Percentiles rank a stretch among this genome's conserved stretches.
These are phyloP conservation scores for Pagrus major DNA, from an alignment of 2,113 vertebrate genomes.

Conservation along the genomic window DNA sequence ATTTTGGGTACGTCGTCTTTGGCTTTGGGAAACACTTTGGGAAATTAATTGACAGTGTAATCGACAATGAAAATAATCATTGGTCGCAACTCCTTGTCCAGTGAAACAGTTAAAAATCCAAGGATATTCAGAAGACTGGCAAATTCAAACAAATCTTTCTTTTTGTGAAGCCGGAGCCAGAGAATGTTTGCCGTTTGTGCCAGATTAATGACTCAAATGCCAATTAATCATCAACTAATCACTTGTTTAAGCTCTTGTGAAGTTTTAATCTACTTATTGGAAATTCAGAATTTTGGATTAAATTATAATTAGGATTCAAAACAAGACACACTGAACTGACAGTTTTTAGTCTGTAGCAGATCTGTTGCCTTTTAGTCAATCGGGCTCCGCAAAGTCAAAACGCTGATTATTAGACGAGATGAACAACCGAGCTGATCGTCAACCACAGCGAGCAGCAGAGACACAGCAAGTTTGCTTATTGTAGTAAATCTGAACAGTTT, in stretches of 20 bases:
- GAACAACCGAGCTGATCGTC: background rate
- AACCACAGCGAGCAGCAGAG: conserved; percentile 9
- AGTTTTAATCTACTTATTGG: conserved; percentile 1
- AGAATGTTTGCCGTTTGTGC: background rate
- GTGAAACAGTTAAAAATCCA: no score
- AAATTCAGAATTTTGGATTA: background rate
- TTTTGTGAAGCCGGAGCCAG: no score
- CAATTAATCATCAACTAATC: conserved; percentile 17
- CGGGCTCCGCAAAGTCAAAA: background rate
- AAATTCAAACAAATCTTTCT: background rate
- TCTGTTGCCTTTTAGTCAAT: conserved; percentile 14
- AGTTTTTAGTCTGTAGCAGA: background rate
- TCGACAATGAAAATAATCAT: no score
- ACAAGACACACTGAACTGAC: background rate
- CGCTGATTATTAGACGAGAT: conserved; percentile 15
- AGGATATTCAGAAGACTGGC: background rate
- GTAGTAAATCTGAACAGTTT: background rate
- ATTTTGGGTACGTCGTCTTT: no score
- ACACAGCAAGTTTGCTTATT: conserved; percentile 12
- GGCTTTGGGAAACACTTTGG: no score
- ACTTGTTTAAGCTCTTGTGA: background rate
- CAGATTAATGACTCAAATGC: no score
- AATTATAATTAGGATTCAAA: conserved; percentile 20
- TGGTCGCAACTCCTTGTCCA: no score
- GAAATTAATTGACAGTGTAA: no score